Conservation (phyloP, 92 coral and sea anemone species). For the Umimayanthus chanpuru region DNA sequence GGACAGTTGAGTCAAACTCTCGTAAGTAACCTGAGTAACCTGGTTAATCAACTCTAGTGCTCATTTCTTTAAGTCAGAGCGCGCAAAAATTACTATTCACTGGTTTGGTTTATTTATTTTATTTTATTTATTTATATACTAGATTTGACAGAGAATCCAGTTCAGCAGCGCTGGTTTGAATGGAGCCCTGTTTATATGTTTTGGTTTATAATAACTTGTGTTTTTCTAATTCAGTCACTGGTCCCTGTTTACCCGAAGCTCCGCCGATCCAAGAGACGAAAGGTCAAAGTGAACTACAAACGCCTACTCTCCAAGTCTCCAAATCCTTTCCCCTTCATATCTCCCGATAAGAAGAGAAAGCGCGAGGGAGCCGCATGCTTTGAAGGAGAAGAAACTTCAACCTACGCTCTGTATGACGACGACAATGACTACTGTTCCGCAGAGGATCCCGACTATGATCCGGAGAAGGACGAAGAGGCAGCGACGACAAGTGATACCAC, state of each 20-base stretch:
- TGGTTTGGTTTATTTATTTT: not conserved
- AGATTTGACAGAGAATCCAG: no score
- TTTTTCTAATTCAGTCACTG: conserved; percentile 28
- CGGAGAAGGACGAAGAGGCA: conserved; percentile 60
- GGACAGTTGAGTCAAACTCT: no score
- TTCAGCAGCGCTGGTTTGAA: no score
- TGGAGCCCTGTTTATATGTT: no score
- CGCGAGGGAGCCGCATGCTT: conserved; percentile 63
- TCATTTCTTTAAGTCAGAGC: not conserved
- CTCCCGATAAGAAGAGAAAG: conserved; percentile 83
- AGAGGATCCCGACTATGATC: conserved; percentile 88
- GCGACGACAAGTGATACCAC: conserved; percentile 16
- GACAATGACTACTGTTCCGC: conserved; percentile 72
- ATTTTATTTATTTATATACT: no score
- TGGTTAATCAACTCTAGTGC: not conserved
- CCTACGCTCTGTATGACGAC: conserved; percentile 65
- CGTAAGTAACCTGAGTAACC: no score
- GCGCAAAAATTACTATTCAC: not conserved
- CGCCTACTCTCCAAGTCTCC: conserved; percentile 26
- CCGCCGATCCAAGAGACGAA: conserved; percentile 49
- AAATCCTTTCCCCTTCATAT: conserved; percentile 49
- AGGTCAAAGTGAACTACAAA: conserved; percentile 41
- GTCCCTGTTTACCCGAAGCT: conserved; percentile 24
- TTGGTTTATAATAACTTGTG: not conserved
- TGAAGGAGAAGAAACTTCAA: conserved; percentile 45